Evolutionary conservation across 2,113 vertebrate genomes (phyloP).

Genomic region (Spermophilus dauricus): DNA sequence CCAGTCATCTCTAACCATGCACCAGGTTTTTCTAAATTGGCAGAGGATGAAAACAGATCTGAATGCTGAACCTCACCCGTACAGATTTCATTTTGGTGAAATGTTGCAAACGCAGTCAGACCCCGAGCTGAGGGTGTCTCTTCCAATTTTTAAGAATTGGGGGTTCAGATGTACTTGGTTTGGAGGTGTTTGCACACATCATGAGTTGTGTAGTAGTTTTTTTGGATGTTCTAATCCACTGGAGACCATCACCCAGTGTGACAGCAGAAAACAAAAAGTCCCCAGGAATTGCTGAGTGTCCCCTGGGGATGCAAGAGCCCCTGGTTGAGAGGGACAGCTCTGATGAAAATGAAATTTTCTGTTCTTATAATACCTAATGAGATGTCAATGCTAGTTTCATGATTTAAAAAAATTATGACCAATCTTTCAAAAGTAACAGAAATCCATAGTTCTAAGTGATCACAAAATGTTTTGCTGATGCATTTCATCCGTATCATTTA

Average conservation of each 20-base stretch:
- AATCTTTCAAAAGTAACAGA: neutral
- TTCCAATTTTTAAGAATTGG: neutral
- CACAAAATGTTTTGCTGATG: neutral
- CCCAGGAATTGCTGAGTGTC: neutral
- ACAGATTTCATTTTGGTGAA: neutral
- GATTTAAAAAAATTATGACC: neutral
- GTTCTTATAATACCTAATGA: constrained; percentile 12
- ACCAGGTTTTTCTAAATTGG: neutral
- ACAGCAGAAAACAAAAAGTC: neutral
- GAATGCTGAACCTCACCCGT: neutral
- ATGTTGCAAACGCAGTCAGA: neutral
- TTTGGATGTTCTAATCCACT: neutral
- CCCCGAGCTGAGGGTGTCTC: neutral
- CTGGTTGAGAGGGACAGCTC: neutral
- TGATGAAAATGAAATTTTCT: neutral
- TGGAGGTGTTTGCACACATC: neutral
- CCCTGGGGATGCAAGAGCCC: neutral
- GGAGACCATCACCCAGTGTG: neutral
- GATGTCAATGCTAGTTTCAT: neutral
- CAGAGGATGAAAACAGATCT: neutral
- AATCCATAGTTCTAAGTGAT: neutral
- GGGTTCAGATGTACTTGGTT: neutral
- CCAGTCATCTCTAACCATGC: neutral
- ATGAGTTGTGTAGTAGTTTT: neutral
- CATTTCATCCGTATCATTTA: no score